Conservation (phyloP, 2,797 vertebrate species). For the Agapornis canus region DNA sequence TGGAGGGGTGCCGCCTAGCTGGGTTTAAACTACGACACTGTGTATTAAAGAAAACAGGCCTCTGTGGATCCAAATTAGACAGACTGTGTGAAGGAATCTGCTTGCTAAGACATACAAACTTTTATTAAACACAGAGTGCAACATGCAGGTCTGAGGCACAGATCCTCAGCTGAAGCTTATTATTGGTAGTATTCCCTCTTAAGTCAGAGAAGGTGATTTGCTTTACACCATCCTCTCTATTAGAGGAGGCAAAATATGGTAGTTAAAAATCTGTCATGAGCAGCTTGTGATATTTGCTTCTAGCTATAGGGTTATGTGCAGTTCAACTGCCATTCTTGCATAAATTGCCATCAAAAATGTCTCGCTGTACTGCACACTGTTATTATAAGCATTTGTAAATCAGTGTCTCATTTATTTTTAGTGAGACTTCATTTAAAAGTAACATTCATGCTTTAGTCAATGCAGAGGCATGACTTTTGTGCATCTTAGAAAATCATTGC, state of each 20-base stretch:
- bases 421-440: neutral
- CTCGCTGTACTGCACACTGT: neutral
- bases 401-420: neutral
- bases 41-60: neutral
- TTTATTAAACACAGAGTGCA: constrained; percentile 9
- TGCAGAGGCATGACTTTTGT: neutral
- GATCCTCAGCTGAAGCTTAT: neutral
- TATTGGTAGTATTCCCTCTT: neutral
- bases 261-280: constrained; percentile 58
- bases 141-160: neutral
- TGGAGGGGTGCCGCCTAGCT: too few relatives aligned
- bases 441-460: neutral
- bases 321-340: neutral
- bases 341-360: neutral
- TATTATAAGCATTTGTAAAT: neutral
- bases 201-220: neutral
- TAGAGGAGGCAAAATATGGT: constrained; percentile 16
- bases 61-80: neutral
- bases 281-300: constrained; percentile 56
- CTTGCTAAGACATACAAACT: neutral
- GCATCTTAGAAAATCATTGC: neutral
- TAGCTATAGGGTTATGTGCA: neutral
- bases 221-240: constrained; percentile 4
- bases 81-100: neutral
- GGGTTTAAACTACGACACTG: too few relatives aligned